Evolutionary conservation across 2,888 invertebrate species (phyloP).

Genomic region (Anodontia alba): DNA sequence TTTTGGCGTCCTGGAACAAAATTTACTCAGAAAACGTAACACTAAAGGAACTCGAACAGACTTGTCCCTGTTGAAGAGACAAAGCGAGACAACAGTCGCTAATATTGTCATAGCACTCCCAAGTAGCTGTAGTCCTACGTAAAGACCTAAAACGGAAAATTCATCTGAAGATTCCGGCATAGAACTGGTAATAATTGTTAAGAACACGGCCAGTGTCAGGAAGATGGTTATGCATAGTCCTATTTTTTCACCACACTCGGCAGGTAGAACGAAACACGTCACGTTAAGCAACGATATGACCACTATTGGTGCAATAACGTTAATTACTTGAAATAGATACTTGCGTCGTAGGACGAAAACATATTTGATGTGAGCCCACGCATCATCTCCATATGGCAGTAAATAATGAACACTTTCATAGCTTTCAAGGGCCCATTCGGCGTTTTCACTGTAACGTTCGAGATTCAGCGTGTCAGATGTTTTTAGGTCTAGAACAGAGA

Average conservation of each 20-base stretch:
- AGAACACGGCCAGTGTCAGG: slow-evolving; percentile 64
- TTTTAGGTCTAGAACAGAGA: slow-evolving; percentile 20
- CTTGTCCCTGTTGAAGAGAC: slow-evolving; percentile 35
- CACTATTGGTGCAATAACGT: slow-evolving; percentile 57
- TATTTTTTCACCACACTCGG: slow-evolving; percentile 57
- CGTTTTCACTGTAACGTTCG: slow-evolving; percentile 5
- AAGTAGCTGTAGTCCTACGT: slow-evolving; percentile 58
- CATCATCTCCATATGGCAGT: slow-evolving; percentile 3
- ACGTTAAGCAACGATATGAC: slow-evolving; percentile 57
- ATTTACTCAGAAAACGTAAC: slow-evolving; percentile 18
- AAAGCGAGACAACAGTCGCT: slow-evolving; percentile 49
- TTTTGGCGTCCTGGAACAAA: neutral
- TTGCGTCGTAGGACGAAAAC: slow-evolving; percentile 43
- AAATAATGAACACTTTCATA: neutral
- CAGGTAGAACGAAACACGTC: slow-evolving; percentile 60
- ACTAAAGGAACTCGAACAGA: slow-evolving; percentile 32
- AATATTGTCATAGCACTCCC: slow-evolving; percentile 57
- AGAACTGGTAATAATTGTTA: slow-evolving; percentile 58
- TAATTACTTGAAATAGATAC: slow-evolving; percentile 57
- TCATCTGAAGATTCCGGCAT: slow-evolving; percentile 62
- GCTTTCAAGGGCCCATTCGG: slow-evolving; percentile 38
- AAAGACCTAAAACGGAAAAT: slow-evolving; percentile 58
- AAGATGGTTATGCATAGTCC: slow-evolving; percentile 63
- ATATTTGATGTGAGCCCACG: slow-evolving; percentile 34
- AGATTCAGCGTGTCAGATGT: neutral